Evolutionary conservation across 2,797 vertebrate genomes (phyloP).

Genomic region (Fistularia tabacaria): DNA sequence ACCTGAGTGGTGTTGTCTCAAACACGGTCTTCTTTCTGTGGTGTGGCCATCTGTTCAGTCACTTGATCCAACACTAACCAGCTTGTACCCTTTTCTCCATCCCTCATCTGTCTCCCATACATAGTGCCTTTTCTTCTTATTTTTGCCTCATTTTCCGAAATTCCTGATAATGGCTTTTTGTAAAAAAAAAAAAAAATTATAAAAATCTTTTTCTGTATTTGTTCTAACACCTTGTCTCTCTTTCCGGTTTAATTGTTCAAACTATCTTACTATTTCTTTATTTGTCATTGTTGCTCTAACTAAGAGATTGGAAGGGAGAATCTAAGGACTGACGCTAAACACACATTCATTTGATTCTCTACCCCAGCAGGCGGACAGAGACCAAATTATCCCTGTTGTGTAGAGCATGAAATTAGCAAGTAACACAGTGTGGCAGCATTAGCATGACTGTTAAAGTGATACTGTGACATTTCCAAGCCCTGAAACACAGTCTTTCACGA

Average conservation of each 20-base stretch:
- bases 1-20: slow-evolving; percentile 72
- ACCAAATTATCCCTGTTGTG: slow-evolving; percentile 68
- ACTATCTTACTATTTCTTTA: background rate
- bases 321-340: background rate
- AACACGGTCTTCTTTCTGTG: slow-evolving; percentile 60
- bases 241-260: background rate
- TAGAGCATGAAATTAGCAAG: slow-evolving; percentile 74
- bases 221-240: background rate
- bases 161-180: too few relatives aligned
- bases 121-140: background rate
- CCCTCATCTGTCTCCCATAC: slow-evolving; percentile 16
- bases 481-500: slow-evolving; percentile 44
- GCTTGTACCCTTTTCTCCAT: slow-evolving; percentile 3
- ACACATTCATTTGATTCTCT: slow-evolving; percentile 15
- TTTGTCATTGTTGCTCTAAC: slow-evolving; percentile 11
- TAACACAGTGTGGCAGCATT: slow-evolving; percentile 71
- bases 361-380: slow-evolving; percentile 26
- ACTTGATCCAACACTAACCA: slow-evolving; percentile 32
- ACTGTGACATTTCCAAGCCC: slow-evolving; percentile 54
- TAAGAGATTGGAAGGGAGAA: slow-evolving; percentile 20
- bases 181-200: too few relatives aligned
- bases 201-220: too few relatives aligned
- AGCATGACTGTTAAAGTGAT: slow-evolving; percentile 64
- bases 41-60: slow-evolving; percentile 69
- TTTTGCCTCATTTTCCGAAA: background rate